Evolutionary conservation across 2,888 invertebrate species (phyloP), one percentile per base, ranked within the genome.

Genomic region (Aspidiotus rigidus): DNA sequence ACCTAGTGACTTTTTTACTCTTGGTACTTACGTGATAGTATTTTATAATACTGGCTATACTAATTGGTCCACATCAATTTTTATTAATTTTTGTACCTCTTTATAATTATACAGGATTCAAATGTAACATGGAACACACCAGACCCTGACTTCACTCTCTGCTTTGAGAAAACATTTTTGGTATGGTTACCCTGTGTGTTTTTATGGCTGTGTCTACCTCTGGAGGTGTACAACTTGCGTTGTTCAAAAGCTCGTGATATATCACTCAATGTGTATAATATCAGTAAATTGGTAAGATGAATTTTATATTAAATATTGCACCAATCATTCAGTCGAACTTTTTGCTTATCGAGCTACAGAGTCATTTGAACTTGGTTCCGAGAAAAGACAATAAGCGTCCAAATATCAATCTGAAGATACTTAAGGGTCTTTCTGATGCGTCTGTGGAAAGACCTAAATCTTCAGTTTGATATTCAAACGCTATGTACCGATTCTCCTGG

Each of bases 101-200:
- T 13, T 75, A 74, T 74, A 74, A 83, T 74, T 74, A 83, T 83
- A 73, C 81, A 96, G 96, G 86, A 93, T 80, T 77, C 79, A 73
- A 82, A 84, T 73, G 76, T 85, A 74, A 85, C 91, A 70, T 93
- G 93, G 93, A 77, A 88, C 76, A 88, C 94, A n/a, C 81, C 84
- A 8, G 83, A 87, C 78, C 97, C 94, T 44, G 88, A 92, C 77
- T 83, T 97, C 74, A 91, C 95, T 72, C 83, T 83, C 77, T 98
- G 97, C 79, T 95, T 97, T 79, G 89, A 95, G 79, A 88, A 89
- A 78, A 95, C 96, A 0, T 86, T 90, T 0, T 79, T 97, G 44
- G 83, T 93, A 63, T 97, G 96, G 95, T 79, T 85, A 53, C 96
- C 97, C 0, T 92, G 93, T 78, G 81, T 83, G 63, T 92, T 90